Evolutionary conservation across 2,888 invertebrate genomes (phyloP), one percentile per base, ranked within the genome.

Genomic region (Limnephilus lunatus): DNA sequence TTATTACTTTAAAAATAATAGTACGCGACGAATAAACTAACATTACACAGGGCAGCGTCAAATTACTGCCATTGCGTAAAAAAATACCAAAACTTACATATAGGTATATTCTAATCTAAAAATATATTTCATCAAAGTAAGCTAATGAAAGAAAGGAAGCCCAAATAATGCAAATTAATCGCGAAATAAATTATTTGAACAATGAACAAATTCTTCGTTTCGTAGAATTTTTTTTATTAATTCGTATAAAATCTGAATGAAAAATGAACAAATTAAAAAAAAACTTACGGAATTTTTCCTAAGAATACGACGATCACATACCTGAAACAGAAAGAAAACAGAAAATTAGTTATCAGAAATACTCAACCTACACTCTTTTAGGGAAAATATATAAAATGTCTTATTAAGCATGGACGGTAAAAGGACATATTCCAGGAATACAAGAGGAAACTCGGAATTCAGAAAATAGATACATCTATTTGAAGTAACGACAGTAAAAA

Each of bases 271-370:
- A 30, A 83, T 14, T 1, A 31, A 31, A 83, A 83, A 83, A 82
- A 83, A 83, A 83, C 83, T 83, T 32, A 83, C 83, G 14, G 83
- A 83, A 15, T 25, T 32, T 83, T 83, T 83, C 83, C 35, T 19
- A 35, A 35, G 83, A 83, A 35, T 35, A 83, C 35, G n/a, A 35
- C 83, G 5, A 83, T 25, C 83, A 83, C 83, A 83, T 83, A 83
- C 83, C 83, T 83, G 83, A 35, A 83, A 83, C 19, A 83, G 32
- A 83, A 25, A 68, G 68, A 68, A 68, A 68, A 83, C 25, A 35
- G 83, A 83, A 83, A 83, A 83, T 83, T 83, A 83, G 35, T 25
- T 25, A 83, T 11, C 19, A 83, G 14, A 35, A 31, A 35, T 35
- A 15, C 7, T 82, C 32, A 82, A 32, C 44, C 4, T 32, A 32